Evolutionary conservation across 2,888 invertebrate genomes (phyloP).

Genomic region (Xylota segnis): DNA sequence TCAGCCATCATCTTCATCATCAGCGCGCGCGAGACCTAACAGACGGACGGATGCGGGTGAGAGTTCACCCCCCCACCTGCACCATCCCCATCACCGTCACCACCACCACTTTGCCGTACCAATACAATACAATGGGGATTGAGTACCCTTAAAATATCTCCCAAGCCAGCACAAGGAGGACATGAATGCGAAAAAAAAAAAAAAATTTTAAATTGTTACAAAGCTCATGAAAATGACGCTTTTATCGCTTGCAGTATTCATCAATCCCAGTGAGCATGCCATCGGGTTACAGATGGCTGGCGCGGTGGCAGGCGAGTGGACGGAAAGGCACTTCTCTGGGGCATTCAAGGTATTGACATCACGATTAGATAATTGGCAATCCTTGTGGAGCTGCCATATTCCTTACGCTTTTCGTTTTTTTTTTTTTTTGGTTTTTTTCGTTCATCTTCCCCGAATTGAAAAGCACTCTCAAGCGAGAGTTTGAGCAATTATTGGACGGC

Average conservation of each 20-base stretch:
- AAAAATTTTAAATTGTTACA: conserved; percentile 66
- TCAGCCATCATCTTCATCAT: conserved; percentile 61
- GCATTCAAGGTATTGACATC: conserved; percentile 73
- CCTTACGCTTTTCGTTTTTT: conserved; percentile 49
- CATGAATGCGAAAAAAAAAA: conserved; percentile 58
- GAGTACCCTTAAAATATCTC: conserved; percentile 74
- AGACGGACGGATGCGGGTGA: conserved; percentile 43
- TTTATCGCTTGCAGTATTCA: conserved; percentile 74
- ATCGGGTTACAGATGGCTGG: conserved; percentile 24
- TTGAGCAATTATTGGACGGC: conserved; percentile 44
- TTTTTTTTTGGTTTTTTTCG: neutral
- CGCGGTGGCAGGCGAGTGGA: conserved; percentile 26
- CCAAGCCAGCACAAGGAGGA: conserved; percentile 40
- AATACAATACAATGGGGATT: conserved; percentile 73
- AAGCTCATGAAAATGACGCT: conserved; percentile 73
- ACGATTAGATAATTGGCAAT: conserved; percentile 74
- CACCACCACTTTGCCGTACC: conserved; percentile 61
- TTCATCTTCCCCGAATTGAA: conserved; percentile 25
- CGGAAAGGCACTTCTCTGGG: conserved; percentile 54
- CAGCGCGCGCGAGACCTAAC: conserved; percentile 43
- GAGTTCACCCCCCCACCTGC: conserved; percentile 51
- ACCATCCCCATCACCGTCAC: conserved; percentile 15
- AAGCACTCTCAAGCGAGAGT: conserved; percentile 40
- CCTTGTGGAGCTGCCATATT: conserved; percentile 67
- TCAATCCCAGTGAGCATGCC: conserved; percentile 57